Conservation (phyloP, 2,888 invertebrate genomes). For the Apantesis nais region DNA sequence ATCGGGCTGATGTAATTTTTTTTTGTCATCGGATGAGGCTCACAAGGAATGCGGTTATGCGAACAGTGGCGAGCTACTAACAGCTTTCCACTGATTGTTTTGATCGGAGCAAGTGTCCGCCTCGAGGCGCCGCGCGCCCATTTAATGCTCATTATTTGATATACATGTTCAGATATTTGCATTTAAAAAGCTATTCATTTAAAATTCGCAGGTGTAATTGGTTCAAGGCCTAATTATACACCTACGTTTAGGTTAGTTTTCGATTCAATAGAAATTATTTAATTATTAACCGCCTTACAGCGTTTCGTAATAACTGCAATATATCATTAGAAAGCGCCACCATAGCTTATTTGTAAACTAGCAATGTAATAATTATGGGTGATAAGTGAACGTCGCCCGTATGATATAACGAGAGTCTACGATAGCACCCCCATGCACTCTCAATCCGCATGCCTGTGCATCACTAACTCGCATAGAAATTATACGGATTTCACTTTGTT, state of each 20-base stretch:
- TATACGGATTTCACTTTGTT: conserved; percentile 74
- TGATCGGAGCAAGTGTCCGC: conserved; percentile 60
- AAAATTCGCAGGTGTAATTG: conserved; percentile 50
- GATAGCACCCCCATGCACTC: conserved; percentile 73
- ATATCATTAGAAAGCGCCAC: conserved; percentile 58
- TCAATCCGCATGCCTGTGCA: conserved; percentile 47
- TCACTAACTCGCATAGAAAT: conserved; percentile 53
- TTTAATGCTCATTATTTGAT: conserved; percentile 61
- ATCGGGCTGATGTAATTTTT: conserved; percentile 47
- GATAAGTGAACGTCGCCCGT: conserved; percentile 63
- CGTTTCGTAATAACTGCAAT: conserved; percentile 43
- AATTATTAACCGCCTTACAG: conserved; percentile 23
- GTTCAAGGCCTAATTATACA: conserved; percentile 36
- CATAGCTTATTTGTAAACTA: conserved; percentile 46
- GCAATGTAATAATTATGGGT: conserved; percentile 54
- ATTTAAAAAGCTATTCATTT: conserved; percentile 55
- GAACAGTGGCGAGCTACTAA: conserved; percentile 55
- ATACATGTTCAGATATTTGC: conserved; percentile 50
- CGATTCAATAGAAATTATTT: conserved; percentile 32
- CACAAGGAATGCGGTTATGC: conserved; percentile 68
- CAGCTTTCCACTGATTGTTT: conserved; percentile 71
- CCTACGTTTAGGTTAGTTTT: conserved; percentile 17
- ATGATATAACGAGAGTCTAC: conserved; percentile 58
- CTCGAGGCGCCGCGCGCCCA: conserved; percentile 59
- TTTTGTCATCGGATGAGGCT: conserved; percentile 54